phyloP scores from a whole-genome alignment of 1,140 invertebrate species.

The Caenorhabditis tropicalis region DNA sequence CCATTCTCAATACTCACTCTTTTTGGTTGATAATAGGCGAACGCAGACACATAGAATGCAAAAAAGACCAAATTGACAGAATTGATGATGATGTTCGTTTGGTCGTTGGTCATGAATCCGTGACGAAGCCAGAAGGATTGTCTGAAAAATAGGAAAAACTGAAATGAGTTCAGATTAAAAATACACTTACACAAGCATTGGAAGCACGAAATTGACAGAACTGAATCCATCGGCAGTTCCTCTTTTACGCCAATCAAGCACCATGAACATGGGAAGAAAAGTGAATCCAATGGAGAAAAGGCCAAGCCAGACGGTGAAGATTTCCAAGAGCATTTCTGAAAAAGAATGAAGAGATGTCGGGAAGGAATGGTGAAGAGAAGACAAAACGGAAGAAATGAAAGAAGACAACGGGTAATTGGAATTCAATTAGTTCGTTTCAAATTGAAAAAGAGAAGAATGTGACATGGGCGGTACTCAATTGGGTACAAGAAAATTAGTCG shows the following conservation, averaged over 20 bases:
- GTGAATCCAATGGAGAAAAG: conserved; percentile 70
- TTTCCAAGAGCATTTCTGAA: conserved; percentile 61
- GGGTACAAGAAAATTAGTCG: conserved; percentile 12
- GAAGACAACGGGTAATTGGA: neutral
- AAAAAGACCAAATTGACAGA: conserved; percentile 66
- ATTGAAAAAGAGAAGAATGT: conserved; percentile 13
- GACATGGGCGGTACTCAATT: neutral
- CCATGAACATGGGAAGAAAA: conserved; percentile 67
- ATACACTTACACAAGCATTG: conserved; percentile 67
- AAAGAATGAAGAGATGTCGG: neutral
- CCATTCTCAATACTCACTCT: conserved; percentile 58
- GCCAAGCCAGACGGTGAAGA: conserved; percentile 68
- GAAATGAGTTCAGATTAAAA: neutral
- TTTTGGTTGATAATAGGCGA: conserved; percentile 71
- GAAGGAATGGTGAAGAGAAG: neutral
- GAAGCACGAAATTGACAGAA: conserved; percentile 70
- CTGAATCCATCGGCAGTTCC: conserved; percentile 71
- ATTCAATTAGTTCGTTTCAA: conserved; percentile 1
- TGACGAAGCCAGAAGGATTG: conserved; percentile 66
- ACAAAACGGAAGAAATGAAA: neutral
- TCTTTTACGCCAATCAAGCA: conserved; percentile 61
- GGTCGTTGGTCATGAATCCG: conserved; percentile 66
- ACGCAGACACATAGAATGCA: conserved; percentile 63
- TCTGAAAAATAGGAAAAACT: conserved; percentile 44
- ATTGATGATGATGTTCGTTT: conserved; percentile 67